Conservation (phyloP, 2,888 invertebrate genomes). For the Tribolium freemani region DNA sequence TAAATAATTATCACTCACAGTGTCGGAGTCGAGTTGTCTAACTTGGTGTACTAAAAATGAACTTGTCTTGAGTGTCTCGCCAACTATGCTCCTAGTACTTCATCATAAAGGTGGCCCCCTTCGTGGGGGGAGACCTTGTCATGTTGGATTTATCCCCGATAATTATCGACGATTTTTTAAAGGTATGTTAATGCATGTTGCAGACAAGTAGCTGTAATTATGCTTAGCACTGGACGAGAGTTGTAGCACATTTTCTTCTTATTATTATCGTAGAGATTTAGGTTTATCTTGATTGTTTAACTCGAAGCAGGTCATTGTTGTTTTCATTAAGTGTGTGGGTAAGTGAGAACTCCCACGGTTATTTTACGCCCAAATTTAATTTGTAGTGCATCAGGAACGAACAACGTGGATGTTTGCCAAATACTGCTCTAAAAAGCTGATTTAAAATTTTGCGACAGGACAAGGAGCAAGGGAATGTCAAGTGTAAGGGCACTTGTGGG, state of each 20-base stretch:
- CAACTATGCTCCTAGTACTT: constrained; percentile 34
- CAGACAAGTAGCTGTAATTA: neutral
- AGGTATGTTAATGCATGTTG: constrained; percentile 42
- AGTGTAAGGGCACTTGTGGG: too few relatives aligned
- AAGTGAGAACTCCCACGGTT: neutral
- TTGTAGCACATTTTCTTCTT: neutral
- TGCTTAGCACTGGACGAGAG: neutral
- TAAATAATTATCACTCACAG: constrained; percentile 16
- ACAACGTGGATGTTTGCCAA: too few relatives aligned
- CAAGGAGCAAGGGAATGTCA: too few relatives aligned
- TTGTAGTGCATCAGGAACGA: neutral
- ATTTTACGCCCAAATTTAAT: neutral
- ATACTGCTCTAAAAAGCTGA: too few relatives aligned
- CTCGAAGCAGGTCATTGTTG: constrained; percentile 3
- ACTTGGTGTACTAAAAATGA: constrained; percentile 5
- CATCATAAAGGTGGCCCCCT: constrained; percentile 34
- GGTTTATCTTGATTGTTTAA: neutral
- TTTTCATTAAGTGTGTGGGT: neutral
- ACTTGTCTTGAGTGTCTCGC: neutral
- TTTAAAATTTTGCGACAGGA: too few relatives aligned
- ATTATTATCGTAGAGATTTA: neutral
- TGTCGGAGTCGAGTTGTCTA: neutral
- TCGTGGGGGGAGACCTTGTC: constrained; percentile 39
- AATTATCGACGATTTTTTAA: constrained; percentile 46
- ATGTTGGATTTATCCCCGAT: constrained; percentile 43